Base-by-base conservation (phyloP, 2,888 invertebrate genomes). In the Aphidoletes aphidimyza region DNA sequence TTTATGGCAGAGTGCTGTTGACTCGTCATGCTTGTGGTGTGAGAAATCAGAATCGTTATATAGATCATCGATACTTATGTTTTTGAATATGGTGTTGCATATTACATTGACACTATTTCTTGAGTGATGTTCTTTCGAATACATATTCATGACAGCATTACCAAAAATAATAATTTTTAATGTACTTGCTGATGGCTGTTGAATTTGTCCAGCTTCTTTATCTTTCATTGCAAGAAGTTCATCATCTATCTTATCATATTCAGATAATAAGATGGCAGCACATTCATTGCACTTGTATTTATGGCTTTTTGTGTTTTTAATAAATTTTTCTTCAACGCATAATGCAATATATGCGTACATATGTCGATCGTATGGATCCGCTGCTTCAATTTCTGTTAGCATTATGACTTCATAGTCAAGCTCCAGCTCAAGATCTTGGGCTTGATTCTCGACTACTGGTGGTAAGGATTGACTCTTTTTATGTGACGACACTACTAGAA, bases 301-400 rank as follows among this genome's bases (percentile, higher is more conserved):
- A 19, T 47, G 6, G 2, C 17, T 17, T 81, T 69, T 81, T 37
- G 0, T 37, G n/a, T 19, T 81, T 37, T 81, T 6, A n/a, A 81
- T n/a, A 3, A 81, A n/a, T n/a, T 81, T n/a, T 19, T 37, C 81
- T 81, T 81, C 81, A 81, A 81, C 22, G 22, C 81, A 81, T 81
- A 37, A 81, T 81, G 81, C 81, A 37, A 81, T 11, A 37, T 37
- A 81, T 36, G 81, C 81, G 1, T n/a, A 81, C 5, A 81, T n/a
- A 37, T 81, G 81, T 22, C 37, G 37, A 3, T 81, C 81, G 22
- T 37, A 81, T 22, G 81, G n/a, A 34, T 78, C 78, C 17, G 19
- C 19, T 6, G 34, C 17, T 36, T 78, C 78, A 1, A 78, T 17
- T 36, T 78, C 78, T 19, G 17, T 36, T 19, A 36, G 0, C 78